Conservation (phyloP, 2,113 vertebrate genomes). For the Ameiurus melas region DNA sequence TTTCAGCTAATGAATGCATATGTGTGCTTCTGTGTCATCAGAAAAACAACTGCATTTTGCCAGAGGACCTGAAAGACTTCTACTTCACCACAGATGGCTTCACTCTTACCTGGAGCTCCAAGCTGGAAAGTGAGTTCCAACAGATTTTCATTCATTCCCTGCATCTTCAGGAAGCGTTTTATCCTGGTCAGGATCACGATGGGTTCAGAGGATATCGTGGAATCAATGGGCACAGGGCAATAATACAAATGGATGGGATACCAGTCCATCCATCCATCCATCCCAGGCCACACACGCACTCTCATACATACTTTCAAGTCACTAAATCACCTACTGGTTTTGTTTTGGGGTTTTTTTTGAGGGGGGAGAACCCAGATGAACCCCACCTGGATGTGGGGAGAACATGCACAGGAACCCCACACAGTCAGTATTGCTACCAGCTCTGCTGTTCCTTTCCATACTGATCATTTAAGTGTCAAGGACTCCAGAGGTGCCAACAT, state of each 20-base stretch:
- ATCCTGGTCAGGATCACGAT: not conserved
- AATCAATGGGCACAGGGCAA: not conserved
- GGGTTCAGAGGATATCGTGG: not conserved
- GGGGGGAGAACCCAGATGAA: not conserved
- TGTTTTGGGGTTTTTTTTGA: too few relatives aligned
- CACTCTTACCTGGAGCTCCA: conserved; percentile 89
- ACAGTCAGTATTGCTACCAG: not conserved
- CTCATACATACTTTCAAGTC: not conserved
- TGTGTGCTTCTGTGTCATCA: conserved; percentile 60
- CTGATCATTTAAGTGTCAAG: not conserved
- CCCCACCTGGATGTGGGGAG: not conserved
- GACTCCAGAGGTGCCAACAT: not conserved
- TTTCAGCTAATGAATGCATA: not conserved
- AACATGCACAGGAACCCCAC: not conserved
- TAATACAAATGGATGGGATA: not conserved
- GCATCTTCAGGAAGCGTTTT: not conserved
- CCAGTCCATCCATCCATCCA: not conserved
- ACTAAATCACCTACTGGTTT: not conserved
- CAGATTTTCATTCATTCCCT: not conserved
- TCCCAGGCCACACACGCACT: too few relatives aligned
- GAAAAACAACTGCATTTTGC: conserved; percentile 88
- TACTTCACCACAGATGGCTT: conserved; percentile 94
- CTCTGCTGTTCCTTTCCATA: not conserved
- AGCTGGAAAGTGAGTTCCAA: conserved; percentile 80
- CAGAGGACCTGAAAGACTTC: conserved; percentile 93